These are phyloP conservation scores for Cebidichthys violaceus DNA, from an alignment of 2,113 vertebrate species.

Conservation along the genomic window DNA sequence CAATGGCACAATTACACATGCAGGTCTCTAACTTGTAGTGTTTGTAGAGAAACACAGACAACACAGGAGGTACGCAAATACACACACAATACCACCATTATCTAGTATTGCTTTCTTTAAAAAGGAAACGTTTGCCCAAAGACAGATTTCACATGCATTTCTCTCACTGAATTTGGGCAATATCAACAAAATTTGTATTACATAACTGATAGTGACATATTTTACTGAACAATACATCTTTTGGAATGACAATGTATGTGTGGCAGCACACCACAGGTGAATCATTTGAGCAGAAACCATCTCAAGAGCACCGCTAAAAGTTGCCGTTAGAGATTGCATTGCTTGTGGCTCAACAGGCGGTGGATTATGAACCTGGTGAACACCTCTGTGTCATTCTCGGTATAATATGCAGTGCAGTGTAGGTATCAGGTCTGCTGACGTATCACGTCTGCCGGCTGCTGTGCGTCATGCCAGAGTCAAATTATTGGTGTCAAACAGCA, in stretches of 20 bases:
- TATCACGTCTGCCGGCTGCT: conserved; percentile 33
- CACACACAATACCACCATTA: not conserved
- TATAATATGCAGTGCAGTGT: conserved; percentile 48
- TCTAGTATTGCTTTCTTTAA: not conserved
- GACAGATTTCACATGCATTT: not conserved
- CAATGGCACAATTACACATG: not conserved
- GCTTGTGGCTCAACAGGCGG: conserved; percentile 14
- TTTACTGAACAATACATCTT: not conserved
- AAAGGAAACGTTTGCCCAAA: not conserved
- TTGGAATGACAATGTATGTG: not conserved
- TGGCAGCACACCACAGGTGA: not conserved
- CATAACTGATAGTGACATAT: not conserved
- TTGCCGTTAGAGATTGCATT: not conserved
- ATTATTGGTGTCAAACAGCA: conserved; percentile 56
- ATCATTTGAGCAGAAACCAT: not conserved
- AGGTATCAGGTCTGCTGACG: conserved; percentile 51
- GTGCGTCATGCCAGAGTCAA: conserved; percentile 54
- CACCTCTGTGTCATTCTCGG: conserved; percentile 20
- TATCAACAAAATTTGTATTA: not conserved
- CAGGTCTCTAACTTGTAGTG: not conserved
- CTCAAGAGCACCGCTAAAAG: not conserved
- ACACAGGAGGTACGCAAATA: too few relatives aligned
- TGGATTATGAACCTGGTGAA: conserved; percentile 18
- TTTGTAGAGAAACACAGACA: not conserved
- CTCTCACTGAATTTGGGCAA: not conserved